Evolutionary conservation across 2,888 invertebrate species (phyloP).

Genomic region (Ennomos quercinarius): DNA sequence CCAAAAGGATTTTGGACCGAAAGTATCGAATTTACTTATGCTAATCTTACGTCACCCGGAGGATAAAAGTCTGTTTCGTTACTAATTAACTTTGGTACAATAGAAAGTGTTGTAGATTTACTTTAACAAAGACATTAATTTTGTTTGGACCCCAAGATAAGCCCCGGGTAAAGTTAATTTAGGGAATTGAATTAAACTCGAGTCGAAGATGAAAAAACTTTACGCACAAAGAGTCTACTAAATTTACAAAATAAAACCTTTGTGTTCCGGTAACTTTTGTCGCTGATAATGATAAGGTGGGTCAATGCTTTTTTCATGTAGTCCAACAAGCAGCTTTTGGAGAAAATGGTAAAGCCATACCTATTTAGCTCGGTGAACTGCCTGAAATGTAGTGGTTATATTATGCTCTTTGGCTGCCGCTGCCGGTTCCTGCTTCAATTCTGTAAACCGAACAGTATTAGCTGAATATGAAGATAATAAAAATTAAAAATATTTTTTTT

Average conservation of each 20-base stretch:
- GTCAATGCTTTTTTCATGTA: too few species aligned
- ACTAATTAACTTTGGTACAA: constrained; percentile 62
- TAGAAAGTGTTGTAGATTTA: constrained; percentile 52
- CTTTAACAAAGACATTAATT: constrained; percentile 45
- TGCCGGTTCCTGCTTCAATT: too few species aligned
- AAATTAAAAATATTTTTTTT: too few species aligned
- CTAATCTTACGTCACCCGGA: constrained; percentile 73
- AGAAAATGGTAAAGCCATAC: too few species aligned
- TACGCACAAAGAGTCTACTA: constrained; percentile 15
- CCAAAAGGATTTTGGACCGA: constrained; percentile 57
- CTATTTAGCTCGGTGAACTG: too few species aligned
- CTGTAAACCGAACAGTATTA: too few species aligned
- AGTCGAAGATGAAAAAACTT: constrained; percentile 37
- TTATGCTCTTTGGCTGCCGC: too few species aligned
- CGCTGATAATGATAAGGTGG: too few species aligned
- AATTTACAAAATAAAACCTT: constrained; percentile 15
- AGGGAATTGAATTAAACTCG: constrained; percentile 36
- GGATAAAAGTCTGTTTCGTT: constrained; percentile 65
- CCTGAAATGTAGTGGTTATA: too few species aligned
- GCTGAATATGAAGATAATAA: too few species aligned
- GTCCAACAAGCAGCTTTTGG: background rate
- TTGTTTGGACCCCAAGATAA: constrained; percentile 39
- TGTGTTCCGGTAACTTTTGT: constrained; percentile 8
- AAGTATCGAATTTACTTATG: constrained; percentile 78
- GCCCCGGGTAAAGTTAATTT: constrained; percentile 37